Evolutionary conservation across 2,888 invertebrate species (phyloP), one percentile per base, ranked within the genome.

Genomic region (Agrilus mali): DNA sequence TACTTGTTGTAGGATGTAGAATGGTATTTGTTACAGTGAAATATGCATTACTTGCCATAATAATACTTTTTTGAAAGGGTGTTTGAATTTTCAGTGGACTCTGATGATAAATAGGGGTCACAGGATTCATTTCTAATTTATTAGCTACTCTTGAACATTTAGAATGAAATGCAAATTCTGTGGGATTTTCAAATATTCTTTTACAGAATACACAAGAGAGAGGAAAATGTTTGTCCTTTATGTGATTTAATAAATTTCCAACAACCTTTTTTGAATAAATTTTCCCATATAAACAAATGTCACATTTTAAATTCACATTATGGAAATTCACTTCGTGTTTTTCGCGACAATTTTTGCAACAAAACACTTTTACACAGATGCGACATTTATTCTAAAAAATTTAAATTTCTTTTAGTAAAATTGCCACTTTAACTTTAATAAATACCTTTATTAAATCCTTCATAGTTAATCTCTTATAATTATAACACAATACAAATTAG

Each of bases 301-400:
- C 55, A 47, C 64, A 64, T 10, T 56, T 53, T 2, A 56, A 53
- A 42, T 55, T 45, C 13, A 61, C 48, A 34, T 53, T 47, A 44
- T 64, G 64, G 12, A 43, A 27, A 12, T 45, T 41, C 38, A 45
- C 41, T 53, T 63, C 63, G 45, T 64, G 64, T 37, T 56, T 53
- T 27, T 49, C 42, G 7, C 64, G 60, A 49, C 64, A 64, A 27
- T 50, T 50, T 53, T 52, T 44, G 43, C 64, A 64, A 51, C 64
- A 64, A 49, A 60, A 62, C 16, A 53, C 50, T 52, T 56, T 55
- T 32, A 44, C 43, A 50, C 64, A 64, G 10, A 60, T 41, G 38
- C 59, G 53, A 45, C 64, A 64, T 15, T 53, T 51, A 49, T 60
- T 59, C 62, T 63, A 44, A 41, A 60, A 60, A 34, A 44, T 43